A percentile compares a stretch with the other conserved stretches of the same genome.
Evolutionary conservation across 2,888 invertebrate species (phyloP).

Genomic region (Orthonychiurus folsomi): DNA sequence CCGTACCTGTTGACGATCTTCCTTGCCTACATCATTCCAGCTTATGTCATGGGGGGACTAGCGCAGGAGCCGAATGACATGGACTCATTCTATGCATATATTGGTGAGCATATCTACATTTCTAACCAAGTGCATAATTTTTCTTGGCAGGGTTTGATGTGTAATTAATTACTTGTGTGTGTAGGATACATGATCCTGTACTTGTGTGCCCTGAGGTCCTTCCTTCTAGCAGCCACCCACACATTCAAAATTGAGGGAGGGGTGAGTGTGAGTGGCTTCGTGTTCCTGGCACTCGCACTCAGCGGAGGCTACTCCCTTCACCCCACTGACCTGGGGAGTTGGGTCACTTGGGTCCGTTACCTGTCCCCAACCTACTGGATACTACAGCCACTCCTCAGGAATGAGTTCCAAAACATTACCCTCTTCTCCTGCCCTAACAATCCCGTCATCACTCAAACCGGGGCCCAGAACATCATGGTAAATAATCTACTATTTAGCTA

Average conservation of each 20-base stretch:
- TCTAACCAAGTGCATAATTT: not conserved
- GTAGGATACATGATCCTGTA: constrained; percentile 44
- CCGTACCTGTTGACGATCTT: constrained; percentile 71
- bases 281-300: constrained; percentile 54
- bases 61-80: constrained; percentile 46
- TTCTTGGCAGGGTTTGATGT: constrained; percentile 12
- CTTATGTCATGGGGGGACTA: constrained; percentile 77
- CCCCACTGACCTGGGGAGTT: constrained; percentile 56
- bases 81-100: constrained; percentile 43
- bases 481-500: no score
- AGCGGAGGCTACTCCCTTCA: constrained; percentile 63
- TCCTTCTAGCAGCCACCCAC: constrained; percentile 56
- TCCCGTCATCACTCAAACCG: constrained; percentile 71
- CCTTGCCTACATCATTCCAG: constrained; percentile 75
- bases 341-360: constrained; percentile 58
- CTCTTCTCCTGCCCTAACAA: constrained; percentile 42
- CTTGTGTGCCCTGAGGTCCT: constrained; percentile 42
- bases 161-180: constrained; percentile 28
- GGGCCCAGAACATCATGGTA: not conserved
- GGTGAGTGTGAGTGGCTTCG: constrained; percentile 53
- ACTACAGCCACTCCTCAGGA: constrained; percentile 56
- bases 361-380: constrained; percentile 66
- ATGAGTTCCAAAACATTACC: constrained; percentile 52
- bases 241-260: constrained; percentile 55
- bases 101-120: constrained; percentile 2